Evolutionary conservation across 2,888 invertebrate genomes (phyloP), one percentile per base, ranked within the genome.

Genomic region (Diarsia dahlii): DNA sequence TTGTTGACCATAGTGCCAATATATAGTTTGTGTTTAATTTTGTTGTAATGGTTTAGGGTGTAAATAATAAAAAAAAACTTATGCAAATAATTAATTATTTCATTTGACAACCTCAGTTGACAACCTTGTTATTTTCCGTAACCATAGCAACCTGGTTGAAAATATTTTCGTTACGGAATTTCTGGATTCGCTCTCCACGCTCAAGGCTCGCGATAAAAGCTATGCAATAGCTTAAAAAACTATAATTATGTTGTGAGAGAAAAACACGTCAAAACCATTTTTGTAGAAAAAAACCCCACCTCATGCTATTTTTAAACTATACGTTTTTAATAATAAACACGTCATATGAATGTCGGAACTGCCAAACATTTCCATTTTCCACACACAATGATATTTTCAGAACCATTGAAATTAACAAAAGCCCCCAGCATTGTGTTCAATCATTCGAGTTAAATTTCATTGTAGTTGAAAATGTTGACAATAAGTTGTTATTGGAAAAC

Each of bases 371-470:
- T 10, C 18, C 48, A 45, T 56, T 72, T 70, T 39, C 23, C 58
- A 28, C 23, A 66, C 60, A 81, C 46, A 66, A 77, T 71, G 23
- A 75, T 71, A 77, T 71, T 79, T 85, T 69, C 23, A n/a, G 68
- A 69, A 67, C 34, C 54, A 71, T 77, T 86, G 60, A 67, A 79
- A 87, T 80, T 72, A 75, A 82, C 78, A 70, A 71, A 84, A 80
- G 78, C 69, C 77, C 65, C 63, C 70, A 54, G 73, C 76, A 70
- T 52, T 50, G 65, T 72, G 67, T 62, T 82, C 78, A 78, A 78
- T 87, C 74, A 81, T 77, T 77, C 50, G 72, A 64, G 45, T 67
- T 45, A 72, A 69, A 81, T 75, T 76, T 74, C 9, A 76, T 58
- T 82, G 65, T 74, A 69, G 76, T 82, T 75, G 39, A 78, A 76